Evolutionary conservation across 53 echinoderm and acorn worm genomes (phyloP).

Genomic region (Hippasteria phrygiana): DNA sequence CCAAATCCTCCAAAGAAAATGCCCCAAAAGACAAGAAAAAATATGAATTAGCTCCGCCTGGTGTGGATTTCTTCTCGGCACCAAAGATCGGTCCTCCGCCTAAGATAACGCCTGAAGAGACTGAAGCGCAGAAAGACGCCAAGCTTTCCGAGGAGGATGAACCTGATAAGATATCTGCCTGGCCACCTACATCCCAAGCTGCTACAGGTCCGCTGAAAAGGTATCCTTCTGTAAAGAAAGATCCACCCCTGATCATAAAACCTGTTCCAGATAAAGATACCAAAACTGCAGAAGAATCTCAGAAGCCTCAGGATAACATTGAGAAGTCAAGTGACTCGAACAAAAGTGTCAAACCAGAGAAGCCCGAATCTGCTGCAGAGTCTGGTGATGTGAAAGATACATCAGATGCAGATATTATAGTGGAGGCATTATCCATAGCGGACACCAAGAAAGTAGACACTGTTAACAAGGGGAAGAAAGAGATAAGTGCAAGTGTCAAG

Average conservation of each 20-base stretch:
- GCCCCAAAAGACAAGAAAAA: conserved; percentile 14
- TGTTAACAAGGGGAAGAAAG: conserved; percentile 7
- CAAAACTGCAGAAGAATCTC: neutral
- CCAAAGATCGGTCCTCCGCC: conserved; percentile 58
- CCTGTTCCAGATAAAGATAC: neutral
- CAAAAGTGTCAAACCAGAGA: neutral
- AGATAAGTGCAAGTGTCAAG: conserved; percentile 53
- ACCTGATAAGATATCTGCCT: conserved; percentile 37
- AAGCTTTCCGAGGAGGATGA: neutral
- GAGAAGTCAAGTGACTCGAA: neutral
- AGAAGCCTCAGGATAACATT: neutral
- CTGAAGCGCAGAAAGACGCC: neutral
- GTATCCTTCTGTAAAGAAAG: conserved; percentile 57
- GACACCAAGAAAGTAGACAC: conserved; percentile 11
- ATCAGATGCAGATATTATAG: neutral
- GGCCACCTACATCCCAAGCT: conserved; percentile 47
- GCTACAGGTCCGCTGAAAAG: neutral
- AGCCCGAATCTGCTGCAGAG: neutral
- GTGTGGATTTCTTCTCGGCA: conserved; percentile 56
- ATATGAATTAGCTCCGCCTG: conserved; percentile 30
- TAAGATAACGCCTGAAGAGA: conserved; percentile 5
- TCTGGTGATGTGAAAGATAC: neutral
- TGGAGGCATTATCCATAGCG: neutral
- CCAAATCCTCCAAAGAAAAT: conserved; percentile 8
- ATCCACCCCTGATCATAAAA: conserved; percentile 42